Evolutionary conservation across 2,113 vertebrate species (phyloP), one percentile per base, ranked within the genome.

Genomic region (Sylvia atricapilla): DNA sequence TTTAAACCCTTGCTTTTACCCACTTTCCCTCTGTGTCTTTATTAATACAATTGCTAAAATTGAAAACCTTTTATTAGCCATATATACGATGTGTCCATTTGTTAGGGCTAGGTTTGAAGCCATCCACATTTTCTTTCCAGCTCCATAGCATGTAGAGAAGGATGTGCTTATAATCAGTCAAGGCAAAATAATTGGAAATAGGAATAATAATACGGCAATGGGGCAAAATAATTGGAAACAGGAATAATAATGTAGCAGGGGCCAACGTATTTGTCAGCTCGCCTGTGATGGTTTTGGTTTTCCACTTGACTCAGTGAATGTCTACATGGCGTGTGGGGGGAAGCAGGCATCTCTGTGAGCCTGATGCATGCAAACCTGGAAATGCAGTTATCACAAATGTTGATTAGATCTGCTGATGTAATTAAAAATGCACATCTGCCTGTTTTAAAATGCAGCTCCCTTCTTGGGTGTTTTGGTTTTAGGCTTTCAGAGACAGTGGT

Each of bases 341-440:
- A 94, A 84, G 35, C 43, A 81, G 85, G 52, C 24, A 39, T 56
- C 63, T 55, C 39, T 64, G 74, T 33, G 87, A 69, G 69, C 33
- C 50, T 79, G 75, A 68, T 85, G 74, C 35, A 21, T 66, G 84
- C 62, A 93, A 84, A 93, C 66, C 79, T 84, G 79, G 78, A 81
- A 78, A 49, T 25, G 66, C 15, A 75, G 27, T 67, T 63, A 68
- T n/a, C 90, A 60, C 58, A 72, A 90, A 77, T 6, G 43, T 28
- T 49, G 72, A 83, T 85, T 44, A 25, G 69, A 66, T 93, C 75
- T 84, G 67, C 52, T 0, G 12, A 35, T 47, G 49, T 72, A 84
- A 88, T 95, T 90, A 93, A 97, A 96, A 89, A 75, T 78, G 50
- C 93, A 94, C 94, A 91, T 95, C 93, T 96, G 76, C 73, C 64